A percentile compares a stretch with the other conserved stretches of the same genome.
phyloP scores from a whole-genome alignment of 2,113 vertebrate genomes.

The Rhodinocichla rosea region DNA sequence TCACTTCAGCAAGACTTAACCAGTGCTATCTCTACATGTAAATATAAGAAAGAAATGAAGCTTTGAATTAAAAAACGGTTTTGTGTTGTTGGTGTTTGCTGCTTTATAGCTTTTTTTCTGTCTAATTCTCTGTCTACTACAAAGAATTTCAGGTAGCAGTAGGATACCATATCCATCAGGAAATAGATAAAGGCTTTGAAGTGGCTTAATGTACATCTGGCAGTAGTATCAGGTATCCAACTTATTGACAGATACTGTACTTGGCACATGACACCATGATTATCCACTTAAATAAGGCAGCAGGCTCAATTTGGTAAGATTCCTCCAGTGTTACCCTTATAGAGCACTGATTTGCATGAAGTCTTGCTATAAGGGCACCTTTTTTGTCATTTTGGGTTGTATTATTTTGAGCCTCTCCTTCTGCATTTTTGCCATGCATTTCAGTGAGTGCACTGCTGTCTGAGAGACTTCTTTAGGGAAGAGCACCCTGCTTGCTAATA shows the following conservation, averaged over 20 bases:
- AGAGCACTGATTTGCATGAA: not conserved
- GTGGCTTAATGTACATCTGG: not conserved
- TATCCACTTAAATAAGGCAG: not conserved
- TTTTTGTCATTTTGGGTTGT: not conserved
- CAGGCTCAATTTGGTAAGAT: not conserved
- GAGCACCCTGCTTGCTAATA: not conserved
- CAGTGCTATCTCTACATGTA: not conserved
- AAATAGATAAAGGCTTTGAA: not conserved
- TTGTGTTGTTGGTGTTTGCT: not conserved
- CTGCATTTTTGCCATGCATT: not conserved
- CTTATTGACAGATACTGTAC: not conserved
- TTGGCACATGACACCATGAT: not conserved
- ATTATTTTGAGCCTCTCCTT: not conserved
- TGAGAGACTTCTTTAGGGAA: not conserved
- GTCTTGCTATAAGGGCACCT: not conserved
- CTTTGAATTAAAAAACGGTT: fast-evolving
- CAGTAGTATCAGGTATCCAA: not conserved
- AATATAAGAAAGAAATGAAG: not conserved
- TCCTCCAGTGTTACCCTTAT: fast-evolving
- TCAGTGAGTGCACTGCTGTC: not conserved
- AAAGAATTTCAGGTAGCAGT: not conserved
- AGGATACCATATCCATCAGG: not conserved
- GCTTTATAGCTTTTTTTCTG: not conserved
- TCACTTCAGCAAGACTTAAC: not conserved
- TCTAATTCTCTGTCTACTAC: not conserved